Percentiles rank a stretch among this genome's conserved stretches.
Conservation (phyloP, 2,888 invertebrate species). For the Drosophila percnosoma region DNA sequence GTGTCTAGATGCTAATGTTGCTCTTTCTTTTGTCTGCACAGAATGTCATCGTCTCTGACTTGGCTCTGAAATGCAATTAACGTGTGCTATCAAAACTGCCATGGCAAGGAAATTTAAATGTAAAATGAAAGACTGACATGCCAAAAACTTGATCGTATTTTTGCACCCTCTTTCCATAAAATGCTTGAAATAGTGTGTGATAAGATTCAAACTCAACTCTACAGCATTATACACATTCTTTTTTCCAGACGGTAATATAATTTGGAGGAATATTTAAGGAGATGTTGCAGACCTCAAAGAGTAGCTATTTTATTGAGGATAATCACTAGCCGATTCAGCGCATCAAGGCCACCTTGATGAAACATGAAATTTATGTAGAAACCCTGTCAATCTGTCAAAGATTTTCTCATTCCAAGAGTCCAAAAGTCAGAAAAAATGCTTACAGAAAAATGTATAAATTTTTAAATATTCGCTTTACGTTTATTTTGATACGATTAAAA, state of each 20-base stretch:
- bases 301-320: background rate
- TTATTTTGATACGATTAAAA: background rate
- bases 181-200: background rate
- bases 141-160: conserved; percentile 16
- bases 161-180: conserved; percentile 6
- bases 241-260: background rate
- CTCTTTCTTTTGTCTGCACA: conserved; percentile 37
- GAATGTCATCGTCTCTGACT: conserved; percentile 56
- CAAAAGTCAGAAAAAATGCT: background rate
- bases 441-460: background rate
- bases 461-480: background rate
- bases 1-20: conserved; percentile 56
- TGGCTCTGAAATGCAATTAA: conserved; percentile 68
- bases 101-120: conserved; percentile 51
- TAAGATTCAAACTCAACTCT: background rate
- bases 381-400: background rate
- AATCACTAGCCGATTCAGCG: background rate
- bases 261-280: background rate
- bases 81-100: conserved; percentile 59
- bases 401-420: no score
- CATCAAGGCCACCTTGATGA: background rate
- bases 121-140: conserved; percentile 42
- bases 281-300: background rate
- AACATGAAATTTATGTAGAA: background rate
- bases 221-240: background rate